Evolutionary conservation across 2,797 vertebrate species (phyloP).

Genomic region (Cichlasoma orientale): DNA sequence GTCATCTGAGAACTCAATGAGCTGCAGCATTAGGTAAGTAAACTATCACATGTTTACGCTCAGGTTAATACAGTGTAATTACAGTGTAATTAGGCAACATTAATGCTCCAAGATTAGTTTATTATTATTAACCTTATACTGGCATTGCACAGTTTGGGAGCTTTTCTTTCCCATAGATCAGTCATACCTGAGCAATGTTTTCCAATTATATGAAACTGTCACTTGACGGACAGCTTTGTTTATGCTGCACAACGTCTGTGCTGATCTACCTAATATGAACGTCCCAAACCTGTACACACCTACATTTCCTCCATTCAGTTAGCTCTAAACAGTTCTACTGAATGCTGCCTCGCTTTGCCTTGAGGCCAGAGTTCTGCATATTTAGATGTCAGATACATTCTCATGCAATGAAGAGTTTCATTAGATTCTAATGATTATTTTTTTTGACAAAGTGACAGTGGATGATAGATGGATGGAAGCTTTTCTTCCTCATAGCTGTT

Average conservation of each 20-base stretch:
- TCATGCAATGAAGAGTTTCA: constrained; percentile 69
- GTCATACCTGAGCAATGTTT: constrained; percentile 45
- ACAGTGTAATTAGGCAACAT: background rate
- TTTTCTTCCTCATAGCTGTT: constrained; percentile 70
- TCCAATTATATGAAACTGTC: constrained; percentile 52
- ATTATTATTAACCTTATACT: background rate
- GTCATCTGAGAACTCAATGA: background rate
- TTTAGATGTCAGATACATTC: constrained; percentile 83
- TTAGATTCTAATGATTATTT: constrained; percentile 83
- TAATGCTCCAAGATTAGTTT: background rate
- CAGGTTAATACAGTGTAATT: background rate
- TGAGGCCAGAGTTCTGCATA: constrained; percentile 71
- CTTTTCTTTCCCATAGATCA: constrained; percentile 58
- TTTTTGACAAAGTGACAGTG: constrained; percentile 68
- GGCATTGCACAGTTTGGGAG: background rate
- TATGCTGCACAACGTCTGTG: constrained; percentile 70
- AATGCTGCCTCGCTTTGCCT: constrained; percentile 53
- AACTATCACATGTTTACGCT: background rate
- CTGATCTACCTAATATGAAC: constrained; percentile 64
- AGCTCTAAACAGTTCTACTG: constrained; percentile 75
- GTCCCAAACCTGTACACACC: constrained; percentile 69
- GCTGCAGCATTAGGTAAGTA: background rate
- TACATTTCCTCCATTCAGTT: constrained; percentile 75
- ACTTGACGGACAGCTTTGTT: constrained; percentile 77
- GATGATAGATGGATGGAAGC: constrained; percentile 69